Percentiles rank a stretch among this genome's conserved stretches.
Evolutionary conservation across 1,140 invertebrate species (phyloP).

Genomic region (Mizuhopecten yessoensis): DNA sequence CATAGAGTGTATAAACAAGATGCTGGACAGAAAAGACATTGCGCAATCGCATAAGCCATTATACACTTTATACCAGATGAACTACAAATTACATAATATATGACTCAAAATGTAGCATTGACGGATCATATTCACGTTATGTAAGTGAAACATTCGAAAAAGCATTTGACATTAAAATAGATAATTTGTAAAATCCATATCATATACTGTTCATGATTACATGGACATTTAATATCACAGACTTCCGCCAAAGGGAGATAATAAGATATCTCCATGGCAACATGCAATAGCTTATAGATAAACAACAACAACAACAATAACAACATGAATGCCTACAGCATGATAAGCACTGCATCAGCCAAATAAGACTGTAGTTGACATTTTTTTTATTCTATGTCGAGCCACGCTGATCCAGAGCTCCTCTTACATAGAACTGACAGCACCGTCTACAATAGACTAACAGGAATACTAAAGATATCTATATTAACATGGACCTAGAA

Average conservation of each 20-base stretch:
- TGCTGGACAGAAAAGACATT: not conserved
- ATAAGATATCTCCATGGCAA: not conserved
- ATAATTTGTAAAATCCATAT: not conserved
- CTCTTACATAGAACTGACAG: not conserved
- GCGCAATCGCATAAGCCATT: not conserved
- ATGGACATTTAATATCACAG: slow-evolving; percentile 23
- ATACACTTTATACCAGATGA: not conserved
- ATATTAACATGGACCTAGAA: too few species aligned
- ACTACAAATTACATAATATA: not conserved
- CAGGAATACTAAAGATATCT: not conserved
- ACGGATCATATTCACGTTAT: not conserved
- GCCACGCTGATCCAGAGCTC: not conserved
- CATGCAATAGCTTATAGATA: not conserved
- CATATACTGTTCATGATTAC: not conserved
- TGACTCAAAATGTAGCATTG: not conserved
- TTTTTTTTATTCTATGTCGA: too few species aligned
- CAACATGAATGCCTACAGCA: not conserved
- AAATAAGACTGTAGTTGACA: too few species aligned
- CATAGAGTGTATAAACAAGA: too few species aligned
- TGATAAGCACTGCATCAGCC: not conserved
- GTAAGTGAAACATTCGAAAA: too few species aligned
- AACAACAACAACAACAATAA: too few species aligned
- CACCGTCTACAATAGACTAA: not conserved
- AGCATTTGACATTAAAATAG: not conserved
- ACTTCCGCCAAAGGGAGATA: not conserved